Evolutionary conservation across 1,140 invertebrate species (phyloP).

Genomic region (Drosophila tropicalis): DNA sequence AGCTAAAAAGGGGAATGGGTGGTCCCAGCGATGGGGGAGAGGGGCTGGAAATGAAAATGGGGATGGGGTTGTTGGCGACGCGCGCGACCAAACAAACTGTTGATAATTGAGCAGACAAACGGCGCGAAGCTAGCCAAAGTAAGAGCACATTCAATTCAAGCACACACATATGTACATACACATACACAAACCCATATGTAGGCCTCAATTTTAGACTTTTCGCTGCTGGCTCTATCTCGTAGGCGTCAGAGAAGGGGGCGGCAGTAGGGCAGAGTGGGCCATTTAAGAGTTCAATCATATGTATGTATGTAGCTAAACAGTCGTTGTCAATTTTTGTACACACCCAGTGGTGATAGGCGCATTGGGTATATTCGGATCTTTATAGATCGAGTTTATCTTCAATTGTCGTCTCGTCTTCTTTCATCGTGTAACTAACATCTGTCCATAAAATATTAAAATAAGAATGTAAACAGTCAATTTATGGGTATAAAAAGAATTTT

Average conservation of each 20-base stretch:
- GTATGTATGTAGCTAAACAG: slow-evolving; percentile 72
- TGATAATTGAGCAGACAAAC: slow-evolving; percentile 66
- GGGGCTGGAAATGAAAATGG: neutral
- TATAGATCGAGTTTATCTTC: too few species aligned
- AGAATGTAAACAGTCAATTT: too few species aligned
- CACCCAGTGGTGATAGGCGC: neutral
- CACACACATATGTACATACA: slow-evolving; percentile 14
- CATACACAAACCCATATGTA: slow-evolving; percentile 13
- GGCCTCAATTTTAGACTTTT: slow-evolving; percentile 27
- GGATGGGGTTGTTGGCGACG: slow-evolving; percentile 28
- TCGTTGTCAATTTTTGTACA: slow-evolving; percentile 49
- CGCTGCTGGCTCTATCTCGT: slow-evolving; percentile 3
- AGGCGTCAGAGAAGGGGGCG: slow-evolving; percentile 4
- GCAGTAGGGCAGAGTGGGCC: slow-evolving; percentile 17
- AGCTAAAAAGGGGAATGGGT: neutral
- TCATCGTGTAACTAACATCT: too few species aligned
- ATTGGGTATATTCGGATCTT: neutral
- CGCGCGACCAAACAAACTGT: slow-evolving; percentile 66
- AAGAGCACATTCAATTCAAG: slow-evolving; percentile 29
- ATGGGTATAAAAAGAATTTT: too few species aligned
- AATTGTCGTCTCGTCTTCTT: too few species aligned
- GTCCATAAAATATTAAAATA: too few species aligned
- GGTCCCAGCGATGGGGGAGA: too few species aligned
- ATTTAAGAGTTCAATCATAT: slow-evolving; percentile 77
- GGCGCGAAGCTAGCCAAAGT: slow-evolving; percentile 38